Conservation (phyloP, 1,140 invertebrate species). For the Dreissena rostriformis region DNA sequence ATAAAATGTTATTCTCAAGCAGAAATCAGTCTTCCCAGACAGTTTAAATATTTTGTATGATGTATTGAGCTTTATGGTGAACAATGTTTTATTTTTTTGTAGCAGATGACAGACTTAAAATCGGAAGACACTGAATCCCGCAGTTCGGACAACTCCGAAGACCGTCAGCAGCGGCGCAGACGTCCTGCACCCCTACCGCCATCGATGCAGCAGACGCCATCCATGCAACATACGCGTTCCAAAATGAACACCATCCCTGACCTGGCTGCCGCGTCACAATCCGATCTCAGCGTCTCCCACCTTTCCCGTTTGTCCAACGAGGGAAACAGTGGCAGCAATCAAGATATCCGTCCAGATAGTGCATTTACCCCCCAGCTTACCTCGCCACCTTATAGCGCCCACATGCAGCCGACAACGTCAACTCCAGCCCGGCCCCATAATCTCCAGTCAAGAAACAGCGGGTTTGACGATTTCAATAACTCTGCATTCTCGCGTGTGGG, state of each 20-base stretch:
- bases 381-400: slow-evolving; percentile 18
- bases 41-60: no score
- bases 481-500: slow-evolving; percentile 30
- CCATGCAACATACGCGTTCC: neutral
- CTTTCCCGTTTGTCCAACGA: slow-evolving; percentile 50
- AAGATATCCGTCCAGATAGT: slow-evolving; percentile 44
- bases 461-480: slow-evolving; percentile 46
- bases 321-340: slow-evolving; percentile 51
- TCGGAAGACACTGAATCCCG: slow-evolving; percentile 49
- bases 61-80: neutral
- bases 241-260: slow-evolving; percentile 43
- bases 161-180: slow-evolving; percentile 27
- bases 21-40: no score
- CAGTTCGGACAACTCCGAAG: slow-evolving; percentile 47
- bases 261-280: slow-evolving; percentile 22
- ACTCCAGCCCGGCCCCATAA: slow-evolving; percentile 40
- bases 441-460: neutral
- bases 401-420: slow-evolving; percentile 49
- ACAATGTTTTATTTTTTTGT: neutral
- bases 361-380: slow-evolving; percentile 38
- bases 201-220: slow-evolving; percentile 20
- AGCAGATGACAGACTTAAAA: slow-evolving; percentile 43
- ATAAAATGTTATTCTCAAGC: no score
- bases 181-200: slow-evolving; percentile 44
- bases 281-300: slow-evolving; percentile 46